phyloP scores from a whole-genome alignment of 2,888 invertebrate species.

The Nomada fucata region DNA sequence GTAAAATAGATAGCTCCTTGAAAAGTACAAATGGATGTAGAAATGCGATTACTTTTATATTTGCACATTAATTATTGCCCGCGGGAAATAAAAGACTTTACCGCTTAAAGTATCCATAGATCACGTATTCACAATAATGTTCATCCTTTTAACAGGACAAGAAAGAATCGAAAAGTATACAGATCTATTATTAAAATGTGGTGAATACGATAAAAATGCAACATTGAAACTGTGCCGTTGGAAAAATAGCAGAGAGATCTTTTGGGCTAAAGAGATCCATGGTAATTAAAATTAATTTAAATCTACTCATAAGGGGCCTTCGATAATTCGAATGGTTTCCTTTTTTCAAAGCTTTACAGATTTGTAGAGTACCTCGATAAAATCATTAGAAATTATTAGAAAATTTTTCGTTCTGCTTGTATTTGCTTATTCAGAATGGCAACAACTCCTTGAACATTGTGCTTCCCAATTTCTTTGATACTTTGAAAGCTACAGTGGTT shows the following conservation, averaged over 20 bases:
- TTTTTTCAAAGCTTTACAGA: no score
- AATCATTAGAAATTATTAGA: no score
- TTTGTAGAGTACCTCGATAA: no score
- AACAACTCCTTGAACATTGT: no score
- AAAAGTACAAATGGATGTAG: constrained; percentile 9
- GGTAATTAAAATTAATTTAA: constrained; percentile 17
- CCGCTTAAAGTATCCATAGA: not conserved
- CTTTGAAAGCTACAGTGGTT: no score
- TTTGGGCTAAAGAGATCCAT: constrained; percentile 80
- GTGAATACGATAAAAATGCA: constrained; percentile 80
- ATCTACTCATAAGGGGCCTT: no score
- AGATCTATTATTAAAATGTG: constrained; percentile 82
- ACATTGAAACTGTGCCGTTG: constrained; percentile 85
- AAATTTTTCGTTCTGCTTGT: no score
- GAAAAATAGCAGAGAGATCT: constrained; percentile 84
- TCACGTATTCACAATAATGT: not conserved
- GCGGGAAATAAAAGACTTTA: no score
- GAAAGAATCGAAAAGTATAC: constrained; percentile 85
- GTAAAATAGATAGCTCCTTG: not conserved
- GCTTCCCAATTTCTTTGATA: no score
- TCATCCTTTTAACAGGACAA: constrained; percentile 83
- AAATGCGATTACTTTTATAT: not conserved
- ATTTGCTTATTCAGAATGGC: no score
- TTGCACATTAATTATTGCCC: not conserved
- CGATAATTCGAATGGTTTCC: no score